These are phyloP conservation scores for Lophura swinhoii DNA, from an alignment of 2,797 vertebrate species.

Conservation along the genomic window DNA sequence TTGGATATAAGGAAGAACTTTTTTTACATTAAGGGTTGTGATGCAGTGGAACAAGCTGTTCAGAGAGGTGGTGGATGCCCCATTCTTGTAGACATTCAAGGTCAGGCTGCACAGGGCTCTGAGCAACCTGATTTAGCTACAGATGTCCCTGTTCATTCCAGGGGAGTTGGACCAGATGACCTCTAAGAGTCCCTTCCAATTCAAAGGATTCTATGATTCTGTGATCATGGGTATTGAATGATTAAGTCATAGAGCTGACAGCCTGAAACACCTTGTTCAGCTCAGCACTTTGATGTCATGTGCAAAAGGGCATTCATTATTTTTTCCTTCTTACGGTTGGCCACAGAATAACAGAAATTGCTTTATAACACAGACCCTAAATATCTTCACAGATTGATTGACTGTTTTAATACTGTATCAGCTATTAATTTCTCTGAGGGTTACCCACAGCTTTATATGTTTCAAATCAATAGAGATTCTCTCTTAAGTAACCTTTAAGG, in stretches of 20 bases:
- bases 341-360: neutral
- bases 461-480: constrained; percentile 39
- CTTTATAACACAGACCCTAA: neutral
- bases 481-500: constrained; percentile 41
- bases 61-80: too few species aligned
- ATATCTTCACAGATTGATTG: constrained; percentile 1
- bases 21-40: too few species aligned
- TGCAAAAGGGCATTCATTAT: neutral
- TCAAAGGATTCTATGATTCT: too few species aligned
- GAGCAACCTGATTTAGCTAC: too few species aligned
- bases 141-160: too few species aligned
- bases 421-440: constrained; percentile 21
- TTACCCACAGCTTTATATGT: neutral
- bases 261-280: neutral
- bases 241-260: neutral
- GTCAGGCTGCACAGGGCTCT: too few species aligned
- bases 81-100: too few species aligned
- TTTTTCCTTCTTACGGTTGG: neutral
- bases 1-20: too few species aligned
- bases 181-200: too few species aligned
- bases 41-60: too few species aligned
- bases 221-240: rapidly evolving
- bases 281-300: neutral
- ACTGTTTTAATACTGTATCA: neutral
- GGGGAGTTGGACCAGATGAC: too few species aligned